These are phyloP conservation scores for Eledona agricola DNA, from an alignment of 2,888 invertebrate species.

Conservation along the genomic window DNA sequence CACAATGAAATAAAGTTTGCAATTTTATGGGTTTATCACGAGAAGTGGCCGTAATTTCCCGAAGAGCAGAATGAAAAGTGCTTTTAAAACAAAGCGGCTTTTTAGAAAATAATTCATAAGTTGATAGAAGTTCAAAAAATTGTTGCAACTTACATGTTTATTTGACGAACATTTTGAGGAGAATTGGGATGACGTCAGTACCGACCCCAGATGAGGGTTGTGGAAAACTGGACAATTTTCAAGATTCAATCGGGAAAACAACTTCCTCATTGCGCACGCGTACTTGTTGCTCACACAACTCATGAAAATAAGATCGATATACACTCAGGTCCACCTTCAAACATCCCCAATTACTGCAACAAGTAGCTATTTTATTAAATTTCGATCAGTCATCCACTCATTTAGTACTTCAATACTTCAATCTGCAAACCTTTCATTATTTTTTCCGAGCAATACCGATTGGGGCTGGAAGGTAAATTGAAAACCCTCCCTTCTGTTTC, in stretches of 20 bases:
- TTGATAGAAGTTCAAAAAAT: not conserved
- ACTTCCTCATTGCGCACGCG: conserved; percentile 46
- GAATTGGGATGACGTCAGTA: conserved; percentile 29
- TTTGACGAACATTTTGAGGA: conserved; percentile 26
- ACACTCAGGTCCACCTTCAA: conserved; percentile 46
- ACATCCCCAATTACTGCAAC: conserved; percentile 46
- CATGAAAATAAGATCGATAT: conserved; percentile 51
- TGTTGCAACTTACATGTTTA: conserved; percentile 19
- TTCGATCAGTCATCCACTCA: no score
- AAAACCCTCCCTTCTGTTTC: no score
- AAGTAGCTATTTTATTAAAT: conserved; percentile 41
- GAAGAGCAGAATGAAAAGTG: conserved; percentile 21
- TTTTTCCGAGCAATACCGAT: no score
- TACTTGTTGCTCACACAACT: conserved; percentile 52
- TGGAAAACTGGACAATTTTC: conserved; percentile 48
- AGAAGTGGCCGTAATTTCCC: no score
- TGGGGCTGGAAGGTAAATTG: no score
- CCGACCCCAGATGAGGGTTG: conserved; percentile 35
- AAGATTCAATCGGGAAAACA: conserved; percentile 45
- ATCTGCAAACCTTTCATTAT: no score
- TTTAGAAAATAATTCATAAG: not conserved
- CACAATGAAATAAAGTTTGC: no score
- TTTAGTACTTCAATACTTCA: no score
- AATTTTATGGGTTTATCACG: no score
- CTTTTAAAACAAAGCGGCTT: conserved; percentile 3